Evolutionary conservation across 2,113 vertebrate species (phyloP), one percentile per base, ranked within the genome.

Genomic region (Naja naja): DNA sequence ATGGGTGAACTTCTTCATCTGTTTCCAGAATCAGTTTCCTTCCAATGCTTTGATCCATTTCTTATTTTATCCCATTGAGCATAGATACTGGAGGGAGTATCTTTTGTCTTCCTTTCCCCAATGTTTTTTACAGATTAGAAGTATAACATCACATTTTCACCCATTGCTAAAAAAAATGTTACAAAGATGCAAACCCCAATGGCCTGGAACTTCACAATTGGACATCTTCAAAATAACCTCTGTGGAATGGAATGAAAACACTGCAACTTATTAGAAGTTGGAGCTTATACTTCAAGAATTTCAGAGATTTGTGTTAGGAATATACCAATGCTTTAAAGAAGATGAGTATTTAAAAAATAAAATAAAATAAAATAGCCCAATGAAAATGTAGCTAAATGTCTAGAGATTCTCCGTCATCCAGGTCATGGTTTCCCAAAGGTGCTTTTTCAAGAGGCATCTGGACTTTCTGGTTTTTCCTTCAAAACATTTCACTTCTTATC

Each of bases 191-290:
- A 5, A 12, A 94, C 93, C 2, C 53, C 56, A 93, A 81, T 86
- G 93, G 34, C 47, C 6, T 9, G 95, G 54, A 88, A 74, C 47
- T 96, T 4, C 39, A 92, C 56, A 58, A 5, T 85, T 20, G 93
- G 89, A 1, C 14, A 47, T 93, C 8, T 95, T 94, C 55, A 93
- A 92, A 89, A 60, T 43, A 3, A 22, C 34, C 12, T 87, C 85
- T 86, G 53, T 14, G 69, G 90, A 95, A 94, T 3, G 93, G 49
- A 95, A 94, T 85, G 1, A 4, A 92, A 69, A 56, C 22, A 54
- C 0, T 92, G 10, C 87, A 90, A 87, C 12, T 56, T 92, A 92
- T 85, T 3, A 85, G 69, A 11, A n/a, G 3, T 27, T 85, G 25
- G 52, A 2, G 91, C 47, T 69, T 58, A 9, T 49, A 49, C 47